Evolutionary conservation across 2,888 invertebrate genomes (phyloP), one percentile per base, ranked within the genome.

Genomic region (Orthosia gracilis): DNA sequence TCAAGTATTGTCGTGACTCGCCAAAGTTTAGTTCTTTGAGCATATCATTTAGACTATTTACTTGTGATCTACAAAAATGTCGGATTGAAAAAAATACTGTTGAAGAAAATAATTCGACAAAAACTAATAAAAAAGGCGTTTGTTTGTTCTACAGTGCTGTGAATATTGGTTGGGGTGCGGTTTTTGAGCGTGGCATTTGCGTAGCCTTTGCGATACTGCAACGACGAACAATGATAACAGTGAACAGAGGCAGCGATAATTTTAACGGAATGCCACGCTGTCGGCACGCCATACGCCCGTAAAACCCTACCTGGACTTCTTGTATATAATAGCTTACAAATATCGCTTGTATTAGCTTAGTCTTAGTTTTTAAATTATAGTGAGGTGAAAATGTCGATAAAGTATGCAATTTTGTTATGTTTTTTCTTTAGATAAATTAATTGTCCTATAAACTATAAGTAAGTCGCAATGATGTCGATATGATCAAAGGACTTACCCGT

Each of bases 71-170:
- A 68, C 45, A 69, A 73, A 76, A 75, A 67, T 59, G 75, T 82
- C 73, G 81, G 62, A 81, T 72, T 84, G 23, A 55, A 52, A 52
- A n/a, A 50, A 52, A 84, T 72, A 78, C 69, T 75, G 72, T 75
- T 73, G 70, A 71, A 68, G 31, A 67, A 52, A 71, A 66, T 75
- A 78, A 67, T 68, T 75, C 73, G 83, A 82, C 49, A 59, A 49
- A 70, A 73, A 70, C 64, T 69, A 62, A 76, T 40, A 79, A 61
- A 68, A 78, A 89, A 85, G 89, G 88, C 88, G 91, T 90, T 89
- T 87, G 91, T 89, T 89, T 87, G 75, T 92, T 92, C 83, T 91
- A 82, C 69, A 78, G 91, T 90, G 92, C 92, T 93, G 91, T 92
- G 92, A 91, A 87, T 82, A 86, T 87, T 84, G 54, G 58, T 64